These are phyloP conservation scores for Leucoraja ocellata DNA, from an alignment of 2,797 vertebrate genomes.

Conservation along the genomic window DNA sequence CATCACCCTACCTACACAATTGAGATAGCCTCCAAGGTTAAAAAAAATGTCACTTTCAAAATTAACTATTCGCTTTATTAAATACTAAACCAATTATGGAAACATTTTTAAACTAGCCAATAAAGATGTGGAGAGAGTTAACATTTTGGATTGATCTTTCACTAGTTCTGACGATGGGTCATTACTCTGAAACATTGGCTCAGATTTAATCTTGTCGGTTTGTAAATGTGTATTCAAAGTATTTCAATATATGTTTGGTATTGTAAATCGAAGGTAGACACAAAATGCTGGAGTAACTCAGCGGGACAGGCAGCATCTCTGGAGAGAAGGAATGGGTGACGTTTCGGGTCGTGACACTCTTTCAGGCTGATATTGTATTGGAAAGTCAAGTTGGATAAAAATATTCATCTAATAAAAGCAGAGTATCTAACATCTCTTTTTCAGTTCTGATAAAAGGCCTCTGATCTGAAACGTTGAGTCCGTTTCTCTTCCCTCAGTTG, in stretches of 20 bases:
- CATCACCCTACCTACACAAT: neutral
- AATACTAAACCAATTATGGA: neutral
- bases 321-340: too few relatives aligned
- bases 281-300: too few relatives aligned
- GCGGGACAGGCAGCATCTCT: too few relatives aligned
- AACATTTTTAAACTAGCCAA: neutral
- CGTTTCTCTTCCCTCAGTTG: too few relatives aligned
- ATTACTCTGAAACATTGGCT: neutral
- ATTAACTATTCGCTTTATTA: too few relatives aligned
- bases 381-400: neutral
- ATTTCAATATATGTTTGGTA: neutral
- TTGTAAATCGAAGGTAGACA: neutral
- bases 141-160: neutral
- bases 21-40: neutral
- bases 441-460: neutral
- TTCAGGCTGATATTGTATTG: neutral
- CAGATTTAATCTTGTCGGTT: too few relatives aligned
- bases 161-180: neutral
- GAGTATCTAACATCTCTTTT: neutral
- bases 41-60: neutral
- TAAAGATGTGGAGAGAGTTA: neutral
- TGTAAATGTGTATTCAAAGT: neutral
- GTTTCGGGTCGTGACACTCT: too few relatives aligned
- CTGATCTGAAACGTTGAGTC: neutral
- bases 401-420: neutral